Evolutionary conservation across 2,797 vertebrate genomes (phyloP).

Genomic region (Lepidocolaptes lacrymiger): DNA sequence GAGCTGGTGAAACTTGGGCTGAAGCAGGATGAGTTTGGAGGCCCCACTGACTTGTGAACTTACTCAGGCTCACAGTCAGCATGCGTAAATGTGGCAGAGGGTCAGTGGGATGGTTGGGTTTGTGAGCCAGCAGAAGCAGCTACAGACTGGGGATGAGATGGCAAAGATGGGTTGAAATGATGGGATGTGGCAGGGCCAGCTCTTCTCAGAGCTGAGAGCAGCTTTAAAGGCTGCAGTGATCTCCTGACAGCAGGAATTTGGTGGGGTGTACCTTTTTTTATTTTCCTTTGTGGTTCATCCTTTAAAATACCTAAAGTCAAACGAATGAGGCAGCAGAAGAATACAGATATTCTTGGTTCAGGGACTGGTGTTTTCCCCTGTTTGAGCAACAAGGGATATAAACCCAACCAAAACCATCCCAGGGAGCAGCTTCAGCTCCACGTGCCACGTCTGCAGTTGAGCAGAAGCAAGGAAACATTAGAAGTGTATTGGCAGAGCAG

Average conservation of each 20-base stretch:
- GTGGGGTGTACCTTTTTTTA: background rate
- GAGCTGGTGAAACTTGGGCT: background rate
- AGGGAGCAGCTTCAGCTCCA: background rate
- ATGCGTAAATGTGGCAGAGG: background rate
- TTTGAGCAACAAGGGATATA: background rate
- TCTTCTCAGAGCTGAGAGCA: background rate
- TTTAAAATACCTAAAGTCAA: background rate
- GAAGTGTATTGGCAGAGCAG: background rate
- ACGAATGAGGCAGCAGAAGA: background rate
- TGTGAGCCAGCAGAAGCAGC: background rate
- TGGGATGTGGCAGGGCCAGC: background rate
- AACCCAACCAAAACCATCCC: background rate
- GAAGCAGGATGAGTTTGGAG: background rate
- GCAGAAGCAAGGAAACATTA: background rate
- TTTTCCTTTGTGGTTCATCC: background rate
- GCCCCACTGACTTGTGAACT: background rate
- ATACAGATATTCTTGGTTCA: background rate
- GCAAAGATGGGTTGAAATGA: background rate
- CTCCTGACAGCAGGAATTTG: background rate
- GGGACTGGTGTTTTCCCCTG: background rate
- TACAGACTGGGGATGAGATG: background rate
- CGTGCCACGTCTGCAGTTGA: background rate
- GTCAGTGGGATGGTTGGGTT: background rate
- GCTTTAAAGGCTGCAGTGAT: background rate
- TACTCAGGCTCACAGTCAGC: rapidly evolving